A percentile compares a stretch with the other conserved stretches of the same genome.
phyloP scores from a whole-genome alignment of 2,113 vertebrate genomes.

The Indri indri region DNA sequence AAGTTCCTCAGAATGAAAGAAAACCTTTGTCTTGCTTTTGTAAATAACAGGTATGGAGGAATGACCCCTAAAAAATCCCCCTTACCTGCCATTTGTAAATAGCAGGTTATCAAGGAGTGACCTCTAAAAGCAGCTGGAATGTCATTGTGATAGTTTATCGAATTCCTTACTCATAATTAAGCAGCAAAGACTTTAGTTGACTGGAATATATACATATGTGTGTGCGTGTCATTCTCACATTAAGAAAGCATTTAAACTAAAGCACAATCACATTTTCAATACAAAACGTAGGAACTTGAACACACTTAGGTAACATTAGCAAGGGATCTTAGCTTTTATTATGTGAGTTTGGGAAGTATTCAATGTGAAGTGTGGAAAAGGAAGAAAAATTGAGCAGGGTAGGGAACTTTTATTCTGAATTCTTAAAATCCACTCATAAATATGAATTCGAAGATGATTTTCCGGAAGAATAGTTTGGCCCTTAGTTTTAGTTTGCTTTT shows the following conservation, averaged over 20 bases:
- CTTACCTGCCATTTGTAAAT: neutral
- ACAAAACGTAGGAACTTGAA: neutral
- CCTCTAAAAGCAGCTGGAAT: neutral
- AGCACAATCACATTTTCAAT: neutral
- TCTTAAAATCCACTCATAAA: neutral
- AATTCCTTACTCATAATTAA: neutral
- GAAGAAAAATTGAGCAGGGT: neutral
- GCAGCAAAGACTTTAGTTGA: neutral
- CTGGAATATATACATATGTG: neutral
- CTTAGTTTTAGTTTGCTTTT: neutral
- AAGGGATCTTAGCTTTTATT: neutral
- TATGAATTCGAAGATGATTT: neutral
- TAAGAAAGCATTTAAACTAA: neutral
- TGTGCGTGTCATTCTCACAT: neutral
- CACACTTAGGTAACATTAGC: neutral
- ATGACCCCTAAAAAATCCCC: neutral
- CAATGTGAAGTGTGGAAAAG: neutral
- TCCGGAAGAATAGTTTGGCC: neutral
- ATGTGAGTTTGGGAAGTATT: neutral
- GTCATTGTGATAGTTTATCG: neutral
- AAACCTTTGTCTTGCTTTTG: constrained; percentile 14
- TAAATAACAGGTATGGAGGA: neutral
- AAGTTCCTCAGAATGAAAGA: constrained; percentile 24
- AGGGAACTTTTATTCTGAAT: neutral
- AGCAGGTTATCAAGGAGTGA: neutral